Evolutionary conservation across 1,140 invertebrate genomes (phyloP).

Genomic region (Drosophila nasuta): DNA sequence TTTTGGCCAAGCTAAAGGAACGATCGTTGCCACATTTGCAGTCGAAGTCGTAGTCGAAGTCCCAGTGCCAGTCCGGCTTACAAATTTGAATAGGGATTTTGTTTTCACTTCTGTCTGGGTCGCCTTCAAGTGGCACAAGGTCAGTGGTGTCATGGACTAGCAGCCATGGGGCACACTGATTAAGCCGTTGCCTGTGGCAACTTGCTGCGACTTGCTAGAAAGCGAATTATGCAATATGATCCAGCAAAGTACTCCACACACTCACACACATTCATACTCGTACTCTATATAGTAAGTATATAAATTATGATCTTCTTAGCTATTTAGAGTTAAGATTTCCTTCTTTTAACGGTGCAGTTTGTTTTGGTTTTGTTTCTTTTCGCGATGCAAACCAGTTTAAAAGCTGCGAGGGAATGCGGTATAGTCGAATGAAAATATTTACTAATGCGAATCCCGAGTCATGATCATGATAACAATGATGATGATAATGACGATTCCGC

Average conservation of each 20-base stretch:
- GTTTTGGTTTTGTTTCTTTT: neutral
- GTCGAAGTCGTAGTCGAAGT: slow-evolving; percentile 6
- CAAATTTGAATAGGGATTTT: slow-evolving; percentile 81
- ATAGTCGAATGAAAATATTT: slow-evolving; percentile 38
- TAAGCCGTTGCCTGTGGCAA: slow-evolving; percentile 44
- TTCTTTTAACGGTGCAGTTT: slow-evolving; percentile 36
- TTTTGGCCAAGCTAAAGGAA: slow-evolving; percentile 21
- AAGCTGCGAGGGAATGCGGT: slow-evolving; percentile 1
- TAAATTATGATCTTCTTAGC: slow-evolving; percentile 7
- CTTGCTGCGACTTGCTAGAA: slow-evolving; percentile 17
- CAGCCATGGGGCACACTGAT: slow-evolving; percentile 44
- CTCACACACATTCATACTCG: no score
- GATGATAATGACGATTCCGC: neutral
- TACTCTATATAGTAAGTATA: neutral
- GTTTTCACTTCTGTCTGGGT: slow-evolving; percentile 82
- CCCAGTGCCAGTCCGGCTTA: slow-evolving; percentile 43
- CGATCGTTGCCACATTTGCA: slow-evolving; percentile 9
- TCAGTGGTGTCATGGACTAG: slow-evolving; percentile 60
- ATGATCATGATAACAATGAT: slow-evolving; percentile 39
- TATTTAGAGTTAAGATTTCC: slow-evolving; percentile 33
- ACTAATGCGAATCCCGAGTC: slow-evolving; percentile 31
- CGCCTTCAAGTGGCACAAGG: slow-evolving; percentile 77
- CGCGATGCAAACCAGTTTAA: slow-evolving; percentile 30
- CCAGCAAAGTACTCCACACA: neutral
- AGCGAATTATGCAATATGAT: slow-evolving; percentile 44